Evolutionary conservation across 2,113 vertebrate species (phyloP), one percentile per base, ranked within the genome.

Genomic region (Datnioides undecimradiatus): DNA sequence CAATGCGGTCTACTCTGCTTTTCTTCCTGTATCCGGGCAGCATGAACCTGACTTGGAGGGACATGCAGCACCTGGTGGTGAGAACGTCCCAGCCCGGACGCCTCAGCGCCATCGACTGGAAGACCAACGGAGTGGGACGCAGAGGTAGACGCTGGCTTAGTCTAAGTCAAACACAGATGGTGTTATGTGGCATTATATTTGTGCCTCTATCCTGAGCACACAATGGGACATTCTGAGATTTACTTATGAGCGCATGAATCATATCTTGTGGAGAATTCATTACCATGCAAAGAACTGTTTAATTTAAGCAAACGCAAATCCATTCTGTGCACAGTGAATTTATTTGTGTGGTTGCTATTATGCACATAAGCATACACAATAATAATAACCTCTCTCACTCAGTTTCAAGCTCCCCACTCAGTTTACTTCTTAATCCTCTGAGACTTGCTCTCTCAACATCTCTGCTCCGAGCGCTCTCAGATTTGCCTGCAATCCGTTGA

Each of bases 51-150:
- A 99, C 97, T 0, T 99, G 98, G 98, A 95, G 98, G 46, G 97
- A 99, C 92, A 99, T 99, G 97, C 98, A 99, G 93, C 97, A 99
- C 74, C 91, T 99, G 57, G 98, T 99, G 54, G 97, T 99, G 29
- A 96, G 93, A 89, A 98, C 97, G 0, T 97, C 98, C 0, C 96
- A 92, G 81, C 97, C 97, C 0, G 94, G 94, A 12, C 96, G 96
- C 87, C 97, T 99, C 83, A 97, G 95, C 0, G 95, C 98, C 3
- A 96, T 96, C 0, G 98, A 99, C 89, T 99, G 98, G 98, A 93
- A 94, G 88, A 97, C 96, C 78, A 99, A 99, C 0, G 97, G 98
- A 0, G 97, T 98, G 0, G 97, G 97, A 45, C 97, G 98, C 73
- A 96, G 96, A 96, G 98, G 98, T 98, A 92, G 54, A 46, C 43